Conservation (phyloP, 1,140 invertebrate species). For the Bombus waltoni region DNA sequence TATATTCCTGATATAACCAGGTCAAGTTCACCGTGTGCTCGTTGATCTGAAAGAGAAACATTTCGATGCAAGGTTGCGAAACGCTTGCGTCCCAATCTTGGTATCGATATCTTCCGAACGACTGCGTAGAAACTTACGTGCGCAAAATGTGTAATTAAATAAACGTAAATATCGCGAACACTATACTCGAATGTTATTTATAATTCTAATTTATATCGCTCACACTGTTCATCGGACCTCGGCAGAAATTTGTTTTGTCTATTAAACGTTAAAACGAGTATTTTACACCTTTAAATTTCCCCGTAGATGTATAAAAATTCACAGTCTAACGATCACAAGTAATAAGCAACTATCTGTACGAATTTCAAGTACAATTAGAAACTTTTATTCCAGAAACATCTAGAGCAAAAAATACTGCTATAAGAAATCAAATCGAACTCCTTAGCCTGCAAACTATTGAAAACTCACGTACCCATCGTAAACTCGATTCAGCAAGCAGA, state of each 20-base stretch:
- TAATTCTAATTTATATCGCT: too few relatives aligned
- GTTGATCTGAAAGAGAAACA: neutral
- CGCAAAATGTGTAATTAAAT: neutral
- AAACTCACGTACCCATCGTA: neutral
- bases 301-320: too few relatives aligned
- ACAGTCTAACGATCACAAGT: neutral
- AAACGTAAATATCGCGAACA: neutral
- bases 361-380: neutral
- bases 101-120: neutral
- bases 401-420: neutral
- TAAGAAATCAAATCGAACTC: neutral
- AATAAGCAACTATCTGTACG: neutral
- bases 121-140: neutral
- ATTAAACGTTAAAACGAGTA: too few relatives aligned
- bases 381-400: neutral
- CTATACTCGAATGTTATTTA: neutral
- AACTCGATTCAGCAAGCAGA: neutral
- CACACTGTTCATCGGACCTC: too few relatives aligned
- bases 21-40: neutral
- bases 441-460: neutral
- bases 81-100: neutral
- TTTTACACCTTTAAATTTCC: too few relatives aligned
- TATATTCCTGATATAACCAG: neutral
- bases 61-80: neutral
- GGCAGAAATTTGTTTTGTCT: too few relatives aligned